A percentile compares a stretch with the other conserved stretches of the same genome.
These are phyloP conservation scores for Eupithecia inturbata DNA, from an alignment of 2,888 invertebrate genomes.

Conservation along the genomic window DNA sequence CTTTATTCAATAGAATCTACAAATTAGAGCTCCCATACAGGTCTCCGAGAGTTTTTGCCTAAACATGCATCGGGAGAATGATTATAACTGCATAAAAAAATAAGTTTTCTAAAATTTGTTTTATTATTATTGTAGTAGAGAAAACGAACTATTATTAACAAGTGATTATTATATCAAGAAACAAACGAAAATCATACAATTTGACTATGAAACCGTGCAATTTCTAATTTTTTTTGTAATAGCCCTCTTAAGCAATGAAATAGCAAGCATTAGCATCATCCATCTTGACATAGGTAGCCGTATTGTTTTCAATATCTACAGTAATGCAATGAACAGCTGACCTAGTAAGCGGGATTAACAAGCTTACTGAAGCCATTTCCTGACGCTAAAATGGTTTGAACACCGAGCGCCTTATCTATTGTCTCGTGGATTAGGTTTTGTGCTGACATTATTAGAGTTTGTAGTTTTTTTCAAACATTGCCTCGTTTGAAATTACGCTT, in stretches of 20 bases:
- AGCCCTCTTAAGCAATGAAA: conserved; percentile 20
- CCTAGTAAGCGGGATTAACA: conserved; percentile 50
- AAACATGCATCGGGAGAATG: too few relatives aligned
- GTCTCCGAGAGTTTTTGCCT: too few relatives aligned
- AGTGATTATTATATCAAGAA: too few relatives aligned
- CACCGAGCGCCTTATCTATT: conserved; percentile 36
- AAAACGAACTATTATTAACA: too few relatives aligned
- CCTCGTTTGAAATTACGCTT: neutral
- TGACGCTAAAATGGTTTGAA: conserved; percentile 43
- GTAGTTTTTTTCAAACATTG: neutral
- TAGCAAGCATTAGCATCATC: conserved; percentile 28
- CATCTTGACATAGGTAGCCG: conserved; percentile 17
- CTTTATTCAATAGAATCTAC: too few relatives aligned
- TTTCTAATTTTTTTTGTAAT: too few relatives aligned
- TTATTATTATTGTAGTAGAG: too few relatives aligned
- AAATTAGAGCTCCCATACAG: too few relatives aligned
- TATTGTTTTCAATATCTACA: conserved; percentile 36
- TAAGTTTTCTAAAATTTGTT: too few relatives aligned
- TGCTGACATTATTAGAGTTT: neutral
- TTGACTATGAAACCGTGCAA: too few relatives aligned
- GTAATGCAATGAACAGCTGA: conserved; percentile 44
- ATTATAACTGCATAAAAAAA: too few relatives aligned
- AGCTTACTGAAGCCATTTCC: conserved; percentile 54
- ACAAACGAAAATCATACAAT: too few relatives aligned
- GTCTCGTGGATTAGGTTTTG: conserved; percentile 29